phyloP scores from a whole-genome alignment of 2,113 vertebrate species.

The Hyperopisus bebe region DNA sequence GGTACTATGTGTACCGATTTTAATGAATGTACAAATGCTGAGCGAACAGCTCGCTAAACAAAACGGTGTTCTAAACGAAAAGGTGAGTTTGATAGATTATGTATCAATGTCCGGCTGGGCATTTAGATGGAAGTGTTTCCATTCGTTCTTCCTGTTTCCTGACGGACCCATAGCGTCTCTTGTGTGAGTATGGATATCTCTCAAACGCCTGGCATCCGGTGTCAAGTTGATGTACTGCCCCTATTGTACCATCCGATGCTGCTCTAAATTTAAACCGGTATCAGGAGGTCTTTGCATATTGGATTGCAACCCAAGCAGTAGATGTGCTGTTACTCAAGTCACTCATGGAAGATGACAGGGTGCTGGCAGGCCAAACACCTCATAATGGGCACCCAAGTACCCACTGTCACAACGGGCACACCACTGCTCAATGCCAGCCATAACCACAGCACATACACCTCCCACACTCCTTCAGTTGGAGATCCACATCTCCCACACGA shows the following conservation, averaged over 20 bases:
- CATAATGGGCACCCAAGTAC: background rate
- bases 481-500: background rate
- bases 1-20: background rate
- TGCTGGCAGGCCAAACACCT: background rate
- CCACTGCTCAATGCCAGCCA: conserved; percentile 12
- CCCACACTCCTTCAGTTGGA: background rate
- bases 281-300: conserved; percentile 50
- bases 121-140: background rate
- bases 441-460: background rate
- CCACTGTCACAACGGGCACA: background rate
- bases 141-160: background rate
- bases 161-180: background rate
- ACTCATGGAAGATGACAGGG: conserved; percentile 15
- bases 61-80: background rate
- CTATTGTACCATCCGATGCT: conserved; percentile 39
- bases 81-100: background rate
- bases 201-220: conserved; percentile 22
- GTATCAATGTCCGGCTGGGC: background rate
- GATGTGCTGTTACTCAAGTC: conserved; percentile 45
- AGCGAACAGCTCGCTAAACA: background rate
- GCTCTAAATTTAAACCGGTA: conserved; percentile 64
- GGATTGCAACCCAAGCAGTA: conserved; percentile 53
- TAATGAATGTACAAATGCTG: background rate
- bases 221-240: conserved; percentile 43
- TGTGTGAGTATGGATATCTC: background rate